phyloP scores from a whole-genome alignment of 2,888 invertebrate genomes.

The Apamea monoglypha region DNA sequence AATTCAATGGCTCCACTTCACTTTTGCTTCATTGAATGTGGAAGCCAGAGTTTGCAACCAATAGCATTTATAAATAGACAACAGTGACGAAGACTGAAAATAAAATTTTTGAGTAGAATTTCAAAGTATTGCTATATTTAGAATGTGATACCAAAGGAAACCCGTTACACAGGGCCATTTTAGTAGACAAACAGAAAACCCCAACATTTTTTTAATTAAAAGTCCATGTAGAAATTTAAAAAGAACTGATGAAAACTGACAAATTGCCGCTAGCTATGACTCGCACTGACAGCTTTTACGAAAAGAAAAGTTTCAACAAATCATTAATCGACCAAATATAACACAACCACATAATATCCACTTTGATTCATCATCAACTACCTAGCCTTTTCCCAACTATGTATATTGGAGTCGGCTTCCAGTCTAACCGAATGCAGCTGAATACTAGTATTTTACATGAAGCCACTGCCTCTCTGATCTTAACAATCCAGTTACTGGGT shows the following conservation, averaged over 20 bases:
- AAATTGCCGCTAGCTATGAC: neutral
- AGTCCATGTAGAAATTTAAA: neutral
- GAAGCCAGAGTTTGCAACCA: constrained; percentile 18
- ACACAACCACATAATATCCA: neutral
- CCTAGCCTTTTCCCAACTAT: no score
- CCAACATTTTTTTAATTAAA: neutral
- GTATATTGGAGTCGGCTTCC: no score
- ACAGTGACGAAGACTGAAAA: neutral
- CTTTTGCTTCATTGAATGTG: constrained; percentile 10
- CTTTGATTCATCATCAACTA: no score
- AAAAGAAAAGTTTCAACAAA: neutral
- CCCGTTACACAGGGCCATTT: neutral
- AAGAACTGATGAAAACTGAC: neutral
- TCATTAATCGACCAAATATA: neutral
- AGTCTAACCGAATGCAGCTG: no score
- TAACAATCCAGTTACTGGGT: no score
- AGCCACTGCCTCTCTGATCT: no score
- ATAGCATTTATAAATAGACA: constrained; percentile 15
- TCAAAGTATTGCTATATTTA: neutral
- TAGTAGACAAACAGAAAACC: neutral
- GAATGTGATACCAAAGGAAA: neutral
- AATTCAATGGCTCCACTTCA: constrained; percentile 34
- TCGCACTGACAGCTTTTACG: neutral
- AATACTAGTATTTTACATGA: no score
- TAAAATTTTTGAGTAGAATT: neutral